Conservation (phyloP, 2,797 vertebrate species). For the Pseudochirops corinnae region DNA sequence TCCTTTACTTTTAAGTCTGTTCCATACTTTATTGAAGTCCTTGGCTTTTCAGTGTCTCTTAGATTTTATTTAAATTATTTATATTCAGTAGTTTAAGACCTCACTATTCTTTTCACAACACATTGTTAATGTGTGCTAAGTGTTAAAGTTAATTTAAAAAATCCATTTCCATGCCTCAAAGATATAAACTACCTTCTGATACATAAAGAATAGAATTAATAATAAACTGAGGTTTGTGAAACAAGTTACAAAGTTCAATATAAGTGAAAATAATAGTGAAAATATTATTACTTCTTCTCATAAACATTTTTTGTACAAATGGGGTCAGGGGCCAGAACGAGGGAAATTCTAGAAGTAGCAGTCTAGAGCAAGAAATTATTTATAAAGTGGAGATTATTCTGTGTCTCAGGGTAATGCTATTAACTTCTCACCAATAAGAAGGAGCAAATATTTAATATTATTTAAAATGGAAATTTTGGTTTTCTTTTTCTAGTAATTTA, state of each 20-base stretch:
- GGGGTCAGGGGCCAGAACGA: not conserved
- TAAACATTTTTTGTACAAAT: not conserved
- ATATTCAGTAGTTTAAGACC: not conserved
- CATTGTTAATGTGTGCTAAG: slow-evolving; percentile 1
- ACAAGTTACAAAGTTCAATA: not conserved
- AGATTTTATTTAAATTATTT: slow-evolving; percentile 1
- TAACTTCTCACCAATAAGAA: not conserved
- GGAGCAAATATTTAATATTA: slow-evolving; percentile 12
- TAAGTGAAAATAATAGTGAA: not conserved
- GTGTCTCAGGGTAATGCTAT: not conserved
- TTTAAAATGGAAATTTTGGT: not conserved
- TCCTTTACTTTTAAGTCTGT: not conserved
- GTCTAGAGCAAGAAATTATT: slow-evolving; percentile 40
- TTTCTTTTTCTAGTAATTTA: not conserved
- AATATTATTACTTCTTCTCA: not conserved
- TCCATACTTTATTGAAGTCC: not conserved
- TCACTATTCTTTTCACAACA: slow-evolving; percentile 21
- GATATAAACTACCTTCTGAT: not conserved
- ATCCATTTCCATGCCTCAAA: not conserved
- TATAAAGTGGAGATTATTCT: not conserved
- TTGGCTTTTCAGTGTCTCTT: not conserved
- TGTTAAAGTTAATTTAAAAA: slow-evolving; percentile 41
- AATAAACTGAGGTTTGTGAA: not conserved
- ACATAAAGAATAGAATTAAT: not conserved
- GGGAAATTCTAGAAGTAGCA: not conserved